phyloP scores from a whole-genome alignment of 2,113 vertebrate genomes.

The Manacus vitellinus region DNA sequence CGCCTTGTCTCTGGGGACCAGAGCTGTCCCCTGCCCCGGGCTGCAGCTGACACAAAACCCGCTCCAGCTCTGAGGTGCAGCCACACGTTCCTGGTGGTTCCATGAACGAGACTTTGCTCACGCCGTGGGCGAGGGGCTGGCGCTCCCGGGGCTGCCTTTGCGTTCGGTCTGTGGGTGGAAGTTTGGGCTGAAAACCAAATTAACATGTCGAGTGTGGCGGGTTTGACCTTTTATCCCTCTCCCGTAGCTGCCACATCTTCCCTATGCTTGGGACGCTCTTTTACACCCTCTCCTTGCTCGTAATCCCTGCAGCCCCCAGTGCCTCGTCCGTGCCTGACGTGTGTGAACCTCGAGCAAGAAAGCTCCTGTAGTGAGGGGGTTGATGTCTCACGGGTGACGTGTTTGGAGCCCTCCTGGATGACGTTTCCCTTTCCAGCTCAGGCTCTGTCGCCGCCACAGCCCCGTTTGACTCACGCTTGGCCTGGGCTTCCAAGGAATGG shows the following conservation, averaged over 20 bases:
- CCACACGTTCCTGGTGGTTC: rapidly evolving
- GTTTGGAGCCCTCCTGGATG: neutral
- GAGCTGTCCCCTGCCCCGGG: no score
- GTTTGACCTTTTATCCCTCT: neutral
- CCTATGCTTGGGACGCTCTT: rapidly evolving
- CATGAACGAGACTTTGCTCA: rapidly evolving
- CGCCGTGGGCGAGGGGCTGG: rapidly evolving
- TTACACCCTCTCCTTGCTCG: neutral
- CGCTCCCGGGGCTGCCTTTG: neutral
- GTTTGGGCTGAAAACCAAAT: neutral
- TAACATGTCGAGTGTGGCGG: rapidly evolving
- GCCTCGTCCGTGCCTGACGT: neutral
- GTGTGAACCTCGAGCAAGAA: rapidly evolving
- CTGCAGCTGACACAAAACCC: neutral
- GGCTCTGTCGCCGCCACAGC: rapidly evolving
- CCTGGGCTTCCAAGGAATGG: neutral
- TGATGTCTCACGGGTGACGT: neutral
- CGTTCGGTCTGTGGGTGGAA: neutral
- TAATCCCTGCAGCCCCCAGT: neutral
- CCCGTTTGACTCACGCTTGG: neutral
- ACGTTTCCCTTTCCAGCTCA: neutral
- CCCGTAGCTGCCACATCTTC: rapidly evolving
- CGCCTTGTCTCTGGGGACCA: neutral
- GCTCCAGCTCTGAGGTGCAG: no score
- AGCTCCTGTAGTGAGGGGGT: neutral